Evolutionary conservation across 2,888 invertebrate species (phyloP).

Genomic region (Melanotus villosus): DNA sequence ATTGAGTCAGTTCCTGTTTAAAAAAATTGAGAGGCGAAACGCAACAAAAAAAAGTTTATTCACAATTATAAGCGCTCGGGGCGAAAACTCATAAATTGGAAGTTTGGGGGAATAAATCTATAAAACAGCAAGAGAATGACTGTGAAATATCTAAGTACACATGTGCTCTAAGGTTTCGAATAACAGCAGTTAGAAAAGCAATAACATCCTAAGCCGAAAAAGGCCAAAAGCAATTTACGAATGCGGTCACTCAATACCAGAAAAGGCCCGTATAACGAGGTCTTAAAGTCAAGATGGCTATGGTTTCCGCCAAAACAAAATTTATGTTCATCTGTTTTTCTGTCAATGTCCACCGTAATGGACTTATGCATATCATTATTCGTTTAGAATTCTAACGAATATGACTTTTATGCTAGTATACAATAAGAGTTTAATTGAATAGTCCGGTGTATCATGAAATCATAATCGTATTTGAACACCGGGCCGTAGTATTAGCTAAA

Average conservation of each 20-base stretch:
- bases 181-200: slow-evolving; percentile 53
- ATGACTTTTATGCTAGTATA: slow-evolving; percentile 40
- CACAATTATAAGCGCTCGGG: background rate
- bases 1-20: background rate
- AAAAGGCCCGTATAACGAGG: slow-evolving; percentile 53
- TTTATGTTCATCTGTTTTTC: slow-evolving; percentile 54
- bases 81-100: background rate
- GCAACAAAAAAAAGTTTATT: background rate
- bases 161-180: slow-evolving; percentile 50
- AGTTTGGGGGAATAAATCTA: slow-evolving; percentile 22
- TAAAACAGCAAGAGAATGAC: slow-evolving; percentile 24
- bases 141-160: slow-evolving; percentile 34
- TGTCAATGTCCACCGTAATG: slow-evolving; percentile 52
- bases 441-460: slow-evolving; percentile 36
- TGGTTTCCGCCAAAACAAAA: slow-evolving; percentile 56
- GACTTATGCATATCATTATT: slow-evolving; percentile 52
- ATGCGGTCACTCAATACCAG: slow-evolving; percentile 54
- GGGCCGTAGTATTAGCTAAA: slow-evolving; percentile 43
- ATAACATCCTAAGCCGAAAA: slow-evolving; percentile 51
- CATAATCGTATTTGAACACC: slow-evolving; percentile 44
- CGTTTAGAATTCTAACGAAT: slow-evolving; percentile 31
- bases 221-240: slow-evolving; percentile 54
- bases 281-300: slow-evolving; percentile 51
- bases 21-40: background rate
- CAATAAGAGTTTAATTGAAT: slow-evolving; percentile 38